A percentile compares a stretch with the other conserved stretches of the same genome.
phyloP scores from a whole-genome alignment of 2,113 vertebrate genomes.

The Bubo bubo region DNA sequence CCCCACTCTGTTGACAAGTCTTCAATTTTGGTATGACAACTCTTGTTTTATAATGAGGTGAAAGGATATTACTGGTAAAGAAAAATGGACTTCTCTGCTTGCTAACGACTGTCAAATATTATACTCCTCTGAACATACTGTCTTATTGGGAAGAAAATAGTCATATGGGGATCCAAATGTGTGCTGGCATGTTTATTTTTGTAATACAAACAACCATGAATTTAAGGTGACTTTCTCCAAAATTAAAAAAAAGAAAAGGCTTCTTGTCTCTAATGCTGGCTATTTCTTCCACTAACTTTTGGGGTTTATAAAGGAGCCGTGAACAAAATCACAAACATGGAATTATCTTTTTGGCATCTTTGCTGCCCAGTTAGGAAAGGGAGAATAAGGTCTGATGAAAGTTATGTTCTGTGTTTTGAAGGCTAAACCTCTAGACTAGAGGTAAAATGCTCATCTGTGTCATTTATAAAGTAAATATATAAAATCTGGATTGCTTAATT shows the following conservation, averaged over 20 bases:
- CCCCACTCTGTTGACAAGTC: conserved; percentile 60
- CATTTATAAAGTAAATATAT: neutral
- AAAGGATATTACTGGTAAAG: conserved; percentile 63
- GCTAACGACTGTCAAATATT: conserved; percentile 68
- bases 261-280: neutral
- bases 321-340: neutral
- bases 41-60: conserved; percentile 73
- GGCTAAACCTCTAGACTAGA: neutral
- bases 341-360: neutral
- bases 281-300: neutral
- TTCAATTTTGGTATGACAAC: conserved; percentile 72
- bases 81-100: conserved; percentile 57
- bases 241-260: neutral
- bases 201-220: conserved; percentile 37
- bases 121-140: conserved; percentile 34
- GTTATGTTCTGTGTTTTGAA: neutral
- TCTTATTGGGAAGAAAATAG: conserved; percentile 48
- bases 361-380: neutral
- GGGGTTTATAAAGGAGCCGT: neutral
- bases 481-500: conserved; percentile 26
- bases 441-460: conserved; percentile 5
- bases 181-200: conserved; percentile 50
- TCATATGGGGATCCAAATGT: conserved; percentile 36
- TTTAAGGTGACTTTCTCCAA: conserved; percentile 38
- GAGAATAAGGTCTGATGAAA: conserved; percentile 49